phyloP scores from a whole-genome alignment of 2,113 vertebrate genomes.

The Lucifuga dentata region DNA sequence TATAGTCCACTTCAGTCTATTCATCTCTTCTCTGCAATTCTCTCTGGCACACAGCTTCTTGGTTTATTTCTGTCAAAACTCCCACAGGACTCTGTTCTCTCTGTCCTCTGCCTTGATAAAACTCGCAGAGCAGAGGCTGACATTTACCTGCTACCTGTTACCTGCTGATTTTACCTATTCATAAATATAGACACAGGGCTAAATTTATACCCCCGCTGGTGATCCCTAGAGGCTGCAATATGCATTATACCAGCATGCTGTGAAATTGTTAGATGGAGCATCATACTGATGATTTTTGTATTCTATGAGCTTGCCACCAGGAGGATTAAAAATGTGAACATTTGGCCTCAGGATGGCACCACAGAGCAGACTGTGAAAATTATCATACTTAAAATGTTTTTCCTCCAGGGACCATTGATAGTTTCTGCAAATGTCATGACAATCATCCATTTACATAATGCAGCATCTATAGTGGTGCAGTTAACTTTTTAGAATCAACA shows the following conservation, averaged over 20 bases:
- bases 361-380: no score
- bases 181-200: constrained; percentile 22
- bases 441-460: neutral
- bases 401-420: no score
- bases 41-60: constrained; percentile 16
- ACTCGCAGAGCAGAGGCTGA: constrained; percentile 3
- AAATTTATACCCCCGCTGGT: constrained; percentile 7
- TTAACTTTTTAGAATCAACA: no score
- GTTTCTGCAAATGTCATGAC: neutral
- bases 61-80: neutral
- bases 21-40: neutral
- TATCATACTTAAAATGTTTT: no score
- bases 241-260: neutral
- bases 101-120: neutral
- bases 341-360: neutral
- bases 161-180: constrained; percentile 6
- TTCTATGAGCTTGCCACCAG: no score
- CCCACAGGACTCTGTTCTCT: neutral
- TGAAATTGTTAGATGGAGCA: no score
- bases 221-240: constrained; percentile 7
- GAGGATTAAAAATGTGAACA: neutral
- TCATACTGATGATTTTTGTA: no score
- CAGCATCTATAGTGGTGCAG: no score
- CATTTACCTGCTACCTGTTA: no score
- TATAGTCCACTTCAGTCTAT: neutral